These are phyloP conservation scores for Sphaerodactylus townsendi DNA, from an alignment of 2,113 vertebrate genomes.

Conservation along the genomic window DNA sequence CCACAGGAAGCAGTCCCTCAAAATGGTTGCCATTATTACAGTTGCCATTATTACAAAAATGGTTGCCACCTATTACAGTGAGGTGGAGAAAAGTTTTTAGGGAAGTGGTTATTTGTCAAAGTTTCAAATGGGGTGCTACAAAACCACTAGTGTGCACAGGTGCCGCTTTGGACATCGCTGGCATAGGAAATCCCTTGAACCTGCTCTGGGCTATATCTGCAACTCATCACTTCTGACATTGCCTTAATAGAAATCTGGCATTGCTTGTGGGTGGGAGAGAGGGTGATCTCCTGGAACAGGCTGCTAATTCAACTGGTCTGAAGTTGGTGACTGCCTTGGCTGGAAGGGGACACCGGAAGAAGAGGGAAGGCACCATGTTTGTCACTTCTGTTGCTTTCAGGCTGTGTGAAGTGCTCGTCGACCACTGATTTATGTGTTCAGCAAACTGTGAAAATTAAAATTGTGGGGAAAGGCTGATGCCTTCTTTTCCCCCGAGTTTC, in stretches of 20 bases:
- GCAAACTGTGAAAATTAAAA: background rate
- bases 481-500: background rate
- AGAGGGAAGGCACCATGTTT: background rate
- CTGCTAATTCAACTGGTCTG: background rate
- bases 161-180: too few species aligned
- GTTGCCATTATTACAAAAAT: too few species aligned
- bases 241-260: background rate
- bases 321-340: background rate
- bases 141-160: too few species aligned
- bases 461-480: background rate
- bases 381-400: background rate
- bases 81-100: too few species aligned
- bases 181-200: background rate
- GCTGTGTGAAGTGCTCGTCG: too few species aligned
- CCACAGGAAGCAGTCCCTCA: too few species aligned
- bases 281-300: background rate
- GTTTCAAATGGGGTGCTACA: too few species aligned
- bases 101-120: too few species aligned
- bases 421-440: background rate
- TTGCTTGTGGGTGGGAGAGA: background rate
- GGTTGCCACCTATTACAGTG: too few species aligned
- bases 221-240: background rate
- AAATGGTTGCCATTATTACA: too few species aligned
- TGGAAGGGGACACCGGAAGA: background rate
- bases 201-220: background rate